Evolutionary conservation across 1,140 invertebrate species (phyloP).

Genomic region (Yoshiicerus persimilis): DNA sequence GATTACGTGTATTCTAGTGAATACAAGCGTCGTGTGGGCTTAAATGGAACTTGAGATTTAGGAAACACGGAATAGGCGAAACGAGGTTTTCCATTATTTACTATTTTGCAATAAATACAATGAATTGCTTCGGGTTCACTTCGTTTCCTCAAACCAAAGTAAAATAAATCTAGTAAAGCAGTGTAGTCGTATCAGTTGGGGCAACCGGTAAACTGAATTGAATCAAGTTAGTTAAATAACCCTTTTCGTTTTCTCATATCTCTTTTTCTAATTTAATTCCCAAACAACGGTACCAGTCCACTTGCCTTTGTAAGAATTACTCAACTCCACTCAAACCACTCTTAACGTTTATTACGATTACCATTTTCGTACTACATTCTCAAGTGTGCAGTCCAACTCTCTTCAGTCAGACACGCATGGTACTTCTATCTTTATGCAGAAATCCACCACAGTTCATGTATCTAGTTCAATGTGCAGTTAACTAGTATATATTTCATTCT

Average conservation of each 20-base stretch:
- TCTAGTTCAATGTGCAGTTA: not conserved
- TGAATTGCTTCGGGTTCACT: not conserved
- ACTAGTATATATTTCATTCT: not conserved
- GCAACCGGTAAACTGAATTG: not conserved
- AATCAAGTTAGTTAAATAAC: not conserved
- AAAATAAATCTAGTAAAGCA: not conserved
- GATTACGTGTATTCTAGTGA: not conserved
- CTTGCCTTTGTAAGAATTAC: not conserved
- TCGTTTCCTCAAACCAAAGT: not conserved
- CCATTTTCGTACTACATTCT: not conserved
- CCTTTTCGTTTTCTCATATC: not conserved
- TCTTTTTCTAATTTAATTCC: not conserved
- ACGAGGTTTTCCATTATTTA: not conserved
- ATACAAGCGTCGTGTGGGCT: not conserved
- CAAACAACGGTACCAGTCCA: not conserved
- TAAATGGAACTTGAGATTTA: constrained; percentile 6
- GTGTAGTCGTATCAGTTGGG: not conserved
- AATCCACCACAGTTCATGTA: no score
- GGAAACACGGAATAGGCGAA: constrained; percentile 7
- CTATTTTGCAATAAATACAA: constrained; percentile 1
- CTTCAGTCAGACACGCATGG: not conserved
- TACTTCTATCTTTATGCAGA: not conserved
- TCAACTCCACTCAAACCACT: not conserved
- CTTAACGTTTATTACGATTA: not conserved
- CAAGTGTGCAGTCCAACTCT: not conserved